Evolutionary conservation across 2,113 vertebrate genomes (phyloP).

Genomic region (Tupaia tana): DNA sequence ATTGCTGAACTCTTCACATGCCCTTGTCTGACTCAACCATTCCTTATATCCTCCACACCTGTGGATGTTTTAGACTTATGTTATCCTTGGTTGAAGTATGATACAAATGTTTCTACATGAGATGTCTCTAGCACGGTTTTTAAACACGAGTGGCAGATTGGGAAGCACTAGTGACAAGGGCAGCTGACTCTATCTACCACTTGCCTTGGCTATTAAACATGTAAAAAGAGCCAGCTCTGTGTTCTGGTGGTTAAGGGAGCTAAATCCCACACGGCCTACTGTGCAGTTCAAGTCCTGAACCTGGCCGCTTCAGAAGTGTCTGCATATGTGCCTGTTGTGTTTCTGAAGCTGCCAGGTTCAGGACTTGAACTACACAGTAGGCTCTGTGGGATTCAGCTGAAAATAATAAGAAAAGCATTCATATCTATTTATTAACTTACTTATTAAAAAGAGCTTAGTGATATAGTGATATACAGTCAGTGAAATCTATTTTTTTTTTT

Average conservation of each 20-base stretch:
- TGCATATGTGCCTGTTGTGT: too few relatives aligned
- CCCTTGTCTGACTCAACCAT: background rate
- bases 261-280: too few relatives aligned
- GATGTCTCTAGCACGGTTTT: background rate
- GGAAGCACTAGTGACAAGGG: background rate
- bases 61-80: background rate
- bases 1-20: background rate
- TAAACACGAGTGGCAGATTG: background rate
- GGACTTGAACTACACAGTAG: too few relatives aligned
- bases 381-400: background rate
- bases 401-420: background rate
- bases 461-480: background rate
- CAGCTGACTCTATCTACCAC: background rate
- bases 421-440: background rate
- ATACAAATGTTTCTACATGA: background rate
- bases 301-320: too few relatives aligned
- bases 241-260: too few relatives aligned
- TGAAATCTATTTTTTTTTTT: too few relatives aligned
- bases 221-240: background rate
- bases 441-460: slow-evolving; percentile 19
- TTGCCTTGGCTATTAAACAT: slow-evolving; percentile 6
- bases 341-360: too few relatives aligned
- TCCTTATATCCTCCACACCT: background rate
- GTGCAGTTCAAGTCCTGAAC: too few relatives aligned
- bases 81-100: background rate